Percentiles rank a stretch among this genome's conserved stretches.
These are phyloP conservation scores for Argynnis bischoffii DNA, from an alignment of 2,888 invertebrate species.

Conservation along the genomic window DNA sequence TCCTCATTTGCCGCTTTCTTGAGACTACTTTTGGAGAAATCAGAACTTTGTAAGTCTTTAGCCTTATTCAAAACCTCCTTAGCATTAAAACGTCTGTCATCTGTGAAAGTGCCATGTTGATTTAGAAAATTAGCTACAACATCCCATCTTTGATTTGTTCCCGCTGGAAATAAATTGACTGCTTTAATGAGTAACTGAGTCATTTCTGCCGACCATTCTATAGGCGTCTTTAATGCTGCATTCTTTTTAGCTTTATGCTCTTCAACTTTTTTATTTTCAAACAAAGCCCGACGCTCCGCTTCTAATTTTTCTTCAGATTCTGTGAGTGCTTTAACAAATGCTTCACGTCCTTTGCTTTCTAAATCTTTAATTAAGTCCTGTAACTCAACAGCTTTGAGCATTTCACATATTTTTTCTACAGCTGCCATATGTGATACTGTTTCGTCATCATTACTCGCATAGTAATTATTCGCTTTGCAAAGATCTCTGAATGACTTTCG, in stretches of 20 bases:
- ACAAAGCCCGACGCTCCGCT: conserved; percentile 86
- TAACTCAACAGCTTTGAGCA: conserved; percentile 86
- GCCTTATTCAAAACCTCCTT: conserved; percentile 98
- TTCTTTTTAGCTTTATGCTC: conserved; percentile 72
- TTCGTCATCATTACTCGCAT: conserved; percentile 86
- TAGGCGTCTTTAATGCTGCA: conserved; percentile 69
- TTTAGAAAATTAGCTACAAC: conserved; percentile 98
- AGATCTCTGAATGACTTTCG: conserved; percentile 89
- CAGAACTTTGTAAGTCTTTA: conserved; percentile 95
- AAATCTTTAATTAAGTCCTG: conserved; percentile 89
- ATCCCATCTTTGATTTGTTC: conserved; percentile 95
- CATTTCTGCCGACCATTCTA: conserved; percentile 92
- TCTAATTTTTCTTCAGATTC: conserved; percentile 90
- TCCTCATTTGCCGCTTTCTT: conserved; percentile 95
- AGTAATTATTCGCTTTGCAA: conserved; percentile 92
- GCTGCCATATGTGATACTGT: conserved; percentile 92
- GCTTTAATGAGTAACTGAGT: conserved; percentile 96
- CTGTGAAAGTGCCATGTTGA: conserved; percentile 87
- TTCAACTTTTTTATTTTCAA: conserved; percentile 77
- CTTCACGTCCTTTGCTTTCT: conserved; percentile 83
- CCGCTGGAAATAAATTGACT: conserved; percentile 98
- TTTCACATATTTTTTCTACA: conserved; percentile 95
- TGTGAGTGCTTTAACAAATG: conserved; percentile 86
- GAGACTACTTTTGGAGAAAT: conserved; percentile 91
- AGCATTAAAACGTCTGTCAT: conserved; percentile 86